Conservation (phyloP, 2,888 invertebrate genomes). For the Macropis europaea region DNA sequence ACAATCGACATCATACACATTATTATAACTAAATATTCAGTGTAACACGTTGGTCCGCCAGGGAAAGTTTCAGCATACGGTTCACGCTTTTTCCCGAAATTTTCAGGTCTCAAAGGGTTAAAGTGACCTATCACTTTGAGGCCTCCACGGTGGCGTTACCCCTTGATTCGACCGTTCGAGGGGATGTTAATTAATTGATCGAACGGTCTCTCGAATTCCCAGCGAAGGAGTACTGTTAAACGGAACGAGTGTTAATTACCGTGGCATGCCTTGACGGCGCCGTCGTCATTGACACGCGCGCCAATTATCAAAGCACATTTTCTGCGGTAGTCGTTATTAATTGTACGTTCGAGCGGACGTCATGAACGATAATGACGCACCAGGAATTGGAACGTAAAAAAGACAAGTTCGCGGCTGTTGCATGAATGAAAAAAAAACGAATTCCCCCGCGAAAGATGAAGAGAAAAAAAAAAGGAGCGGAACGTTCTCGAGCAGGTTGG, state of each 20-base stretch:
- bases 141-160: too few relatives aligned
- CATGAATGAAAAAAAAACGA: not conserved
- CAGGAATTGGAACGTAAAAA: conserved; percentile 27
- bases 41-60: too few relatives aligned
- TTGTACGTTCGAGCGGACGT: conserved; percentile 28
- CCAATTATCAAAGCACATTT: conserved; percentile 43
- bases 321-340: conserved; percentile 36
- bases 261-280: conserved; percentile 22
- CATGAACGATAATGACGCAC: conserved; percentile 32
- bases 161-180: too few relatives aligned
- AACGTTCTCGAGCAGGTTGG: conserved; percentile 28
- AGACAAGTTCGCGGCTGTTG: too few relatives aligned
- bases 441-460: not conserved
- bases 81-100: too few relatives aligned
- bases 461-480: not conserved
- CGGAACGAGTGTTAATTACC: conserved; percentile 36
- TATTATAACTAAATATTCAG: too few relatives aligned
- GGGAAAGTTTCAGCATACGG: too few relatives aligned
- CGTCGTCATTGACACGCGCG: conserved; percentile 44
- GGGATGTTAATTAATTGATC: conserved; percentile 22
- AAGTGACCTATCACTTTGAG: too few relatives aligned
- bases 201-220: not conserved
- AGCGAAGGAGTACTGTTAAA: conserved; percentile 12
- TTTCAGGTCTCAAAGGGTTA: too few relatives aligned
- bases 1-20: too few relatives aligned